These are phyloP conservation scores for Carapus acus DNA, from an alignment of 2,797 vertebrate genomes.

Conservation along the genomic window DNA sequence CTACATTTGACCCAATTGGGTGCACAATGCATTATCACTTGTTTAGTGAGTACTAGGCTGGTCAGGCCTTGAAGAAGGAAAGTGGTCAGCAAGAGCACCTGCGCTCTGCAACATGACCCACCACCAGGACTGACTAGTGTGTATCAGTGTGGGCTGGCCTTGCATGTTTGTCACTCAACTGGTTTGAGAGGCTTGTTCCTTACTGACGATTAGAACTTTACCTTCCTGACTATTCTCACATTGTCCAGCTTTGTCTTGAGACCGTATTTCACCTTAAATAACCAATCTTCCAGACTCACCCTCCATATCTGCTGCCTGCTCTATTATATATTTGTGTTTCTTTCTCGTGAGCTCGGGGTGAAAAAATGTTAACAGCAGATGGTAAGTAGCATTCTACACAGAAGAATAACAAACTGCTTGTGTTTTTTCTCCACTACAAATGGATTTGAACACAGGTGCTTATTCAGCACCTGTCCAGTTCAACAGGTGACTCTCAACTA, in stretches of 20 bases:
- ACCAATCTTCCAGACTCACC: background rate
- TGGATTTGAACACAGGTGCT: background rate
- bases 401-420: background rate
- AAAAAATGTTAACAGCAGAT: slow-evolving; percentile 56
- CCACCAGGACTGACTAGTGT: slow-evolving; percentile 26
- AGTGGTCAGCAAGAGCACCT: background rate
- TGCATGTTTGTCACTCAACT: slow-evolving; percentile 11
- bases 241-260: slow-evolving; percentile 5
- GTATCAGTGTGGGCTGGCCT: slow-evolving; percentile 24
- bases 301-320: background rate
- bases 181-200: slow-evolving; percentile 23
- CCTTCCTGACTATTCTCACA: slow-evolving; percentile 32
- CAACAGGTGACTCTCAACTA: no score
- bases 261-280: slow-evolving; percentile 22
- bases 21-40: background rate
- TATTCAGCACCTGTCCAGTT: no score
- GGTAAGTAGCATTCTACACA: slow-evolving; percentile 43
- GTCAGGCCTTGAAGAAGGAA: background rate
- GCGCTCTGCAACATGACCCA: background rate
- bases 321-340: fast-evolving
- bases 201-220: slow-evolving; percentile 47
- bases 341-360: background rate
- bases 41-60: no score
- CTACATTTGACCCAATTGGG: background rate
- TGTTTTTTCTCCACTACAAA: background rate